A percentile compares a stretch with the other conserved stretches of the same genome.
phyloP scores from a whole-genome alignment of 2,113 vertebrate genomes.

The Rhinogobius similis region DNA sequence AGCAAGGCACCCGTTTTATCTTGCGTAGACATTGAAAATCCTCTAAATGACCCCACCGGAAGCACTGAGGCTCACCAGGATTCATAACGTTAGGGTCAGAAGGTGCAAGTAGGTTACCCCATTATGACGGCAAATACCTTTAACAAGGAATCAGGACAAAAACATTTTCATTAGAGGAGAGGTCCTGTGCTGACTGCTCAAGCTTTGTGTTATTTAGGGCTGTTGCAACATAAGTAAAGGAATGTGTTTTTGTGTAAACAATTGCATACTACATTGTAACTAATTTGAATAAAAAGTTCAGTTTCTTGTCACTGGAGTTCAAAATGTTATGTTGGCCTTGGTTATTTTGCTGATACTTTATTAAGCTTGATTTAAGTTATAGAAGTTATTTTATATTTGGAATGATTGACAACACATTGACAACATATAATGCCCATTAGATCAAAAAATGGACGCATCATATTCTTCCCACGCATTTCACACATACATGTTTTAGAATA shows the following conservation, averaged over 20 bases:
- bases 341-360: background rate
- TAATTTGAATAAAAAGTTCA: background rate
- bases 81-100: constrained; percentile 13
- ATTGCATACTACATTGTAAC: no score
- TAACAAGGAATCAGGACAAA: background rate
- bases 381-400: constrained; percentile 33
- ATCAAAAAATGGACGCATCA: no score
- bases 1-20: constrained; percentile 29
- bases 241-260: constrained; percentile 10
- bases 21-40: constrained; percentile 19
- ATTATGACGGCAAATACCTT: background rate
- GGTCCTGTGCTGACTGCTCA: constrained; percentile 11
- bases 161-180: constrained; percentile 23
- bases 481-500: no score
- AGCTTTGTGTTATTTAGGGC: constrained; percentile 30
- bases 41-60: constrained; percentile 6
- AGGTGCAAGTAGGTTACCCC: background rate
- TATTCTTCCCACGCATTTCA: no score
- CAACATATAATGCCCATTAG: no score
- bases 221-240: constrained; percentile 19
- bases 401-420: background rate
- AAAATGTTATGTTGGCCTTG: constrained; percentile 20
- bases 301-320: background rate
- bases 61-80: constrained; percentile 17
- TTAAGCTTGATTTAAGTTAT: no score